phyloP scores from a whole-genome alignment of 2,797 vertebrate species.

The Sebastes itinus region DNA sequence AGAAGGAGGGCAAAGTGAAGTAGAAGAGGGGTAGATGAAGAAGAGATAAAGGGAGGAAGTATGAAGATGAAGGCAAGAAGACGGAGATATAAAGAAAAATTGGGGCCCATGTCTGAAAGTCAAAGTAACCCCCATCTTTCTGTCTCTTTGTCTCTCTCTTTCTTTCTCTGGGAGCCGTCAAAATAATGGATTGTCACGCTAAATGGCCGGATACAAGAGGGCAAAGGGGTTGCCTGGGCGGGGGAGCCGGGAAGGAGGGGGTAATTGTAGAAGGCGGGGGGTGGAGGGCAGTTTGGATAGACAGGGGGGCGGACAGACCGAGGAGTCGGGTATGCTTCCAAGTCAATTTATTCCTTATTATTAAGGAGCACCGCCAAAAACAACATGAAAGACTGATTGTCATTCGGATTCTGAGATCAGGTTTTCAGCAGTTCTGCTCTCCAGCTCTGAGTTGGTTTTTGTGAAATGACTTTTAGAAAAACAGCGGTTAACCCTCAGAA shows the following conservation, averaged over 20 bases:
- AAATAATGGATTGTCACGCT: conserved; percentile 80
- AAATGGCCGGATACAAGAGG: conserved; percentile 78
- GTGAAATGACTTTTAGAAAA: conserved; percentile 19
- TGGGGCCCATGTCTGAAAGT: conserved; percentile 59
- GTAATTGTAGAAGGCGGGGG: conserved; percentile 63
- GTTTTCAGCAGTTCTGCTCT: conserved; percentile 29
- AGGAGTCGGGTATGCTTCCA: conserved; percentile 55
- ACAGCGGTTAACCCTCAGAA: conserved; percentile 26
- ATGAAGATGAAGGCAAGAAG: not conserved
- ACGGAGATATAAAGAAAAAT: not conserved
- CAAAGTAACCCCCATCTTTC: conserved; percentile 53
- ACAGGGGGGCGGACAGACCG: conserved; percentile 56
- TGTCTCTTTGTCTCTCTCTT: conserved; percentile 47
- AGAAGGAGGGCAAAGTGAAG: not conserved
- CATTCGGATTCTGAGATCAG: conserved; percentile 39
- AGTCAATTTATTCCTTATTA: conserved; percentile 73
- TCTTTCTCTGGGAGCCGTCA: conserved; percentile 69
- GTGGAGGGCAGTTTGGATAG: conserved; percentile 48
- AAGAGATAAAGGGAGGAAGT: not conserved
- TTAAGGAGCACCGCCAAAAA: conserved; percentile 58
- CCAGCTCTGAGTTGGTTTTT: not conserved
- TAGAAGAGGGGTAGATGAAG: not conserved
- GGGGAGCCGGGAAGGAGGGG: conserved; percentile 47
- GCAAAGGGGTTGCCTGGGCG: conserved; percentile 62
- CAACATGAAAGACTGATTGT: conserved; percentile 45